Base-by-base conservation (phyloP, 2,888 invertebrate species). In the Nomada goodeniana region DNA sequence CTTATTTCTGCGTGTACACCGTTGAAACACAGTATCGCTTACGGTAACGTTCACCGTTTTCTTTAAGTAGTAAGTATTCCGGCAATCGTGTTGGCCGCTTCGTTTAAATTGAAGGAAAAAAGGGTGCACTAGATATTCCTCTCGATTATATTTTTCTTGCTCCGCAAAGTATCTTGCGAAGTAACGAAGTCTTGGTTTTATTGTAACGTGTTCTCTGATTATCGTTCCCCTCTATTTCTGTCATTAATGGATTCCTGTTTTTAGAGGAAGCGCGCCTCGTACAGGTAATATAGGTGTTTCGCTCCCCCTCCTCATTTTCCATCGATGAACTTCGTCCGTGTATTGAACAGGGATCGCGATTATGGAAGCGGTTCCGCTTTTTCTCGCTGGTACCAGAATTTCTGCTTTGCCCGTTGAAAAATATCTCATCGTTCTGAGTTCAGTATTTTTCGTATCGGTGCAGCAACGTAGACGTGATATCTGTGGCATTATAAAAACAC, bases 211-310 rank as follows among this genome's bases (percentile, higher is more conserved):
- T 50, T 60, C 65, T 13, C 47, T 60, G 23, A 18, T 29, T 55
- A 68, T 47, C 79, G 50, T 68, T 52, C 44, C 36, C 29, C 50
- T 53, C 29, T 55, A 79, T 79, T 80, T 80, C 61, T 52, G 52
- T 79, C 72, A 55, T 72, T 67, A 80, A 68, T 29, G 44, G 26
- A 68, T 72, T 80, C 80, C 80, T 57, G 80, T 80, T 80, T 79
- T 52, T 53, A 50, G 50, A 79, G 67, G 67, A 63, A 79, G 80
- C 67, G 55, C 76, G 53, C 50, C 80, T 67, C 79, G 73, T 57
- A 23, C 61, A 53, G 47, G 42, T 61, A 73, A 80, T 79, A 72
- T 55, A 67, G 11, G 44, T 52, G 53, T 52, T 77, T 52, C 20
- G 4, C 20, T 60, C 60, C 55, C 13, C 0, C 20, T 55, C 47